Conservation (phyloP, 2,888 invertebrate species). For the Cabera pusaria region DNA sequence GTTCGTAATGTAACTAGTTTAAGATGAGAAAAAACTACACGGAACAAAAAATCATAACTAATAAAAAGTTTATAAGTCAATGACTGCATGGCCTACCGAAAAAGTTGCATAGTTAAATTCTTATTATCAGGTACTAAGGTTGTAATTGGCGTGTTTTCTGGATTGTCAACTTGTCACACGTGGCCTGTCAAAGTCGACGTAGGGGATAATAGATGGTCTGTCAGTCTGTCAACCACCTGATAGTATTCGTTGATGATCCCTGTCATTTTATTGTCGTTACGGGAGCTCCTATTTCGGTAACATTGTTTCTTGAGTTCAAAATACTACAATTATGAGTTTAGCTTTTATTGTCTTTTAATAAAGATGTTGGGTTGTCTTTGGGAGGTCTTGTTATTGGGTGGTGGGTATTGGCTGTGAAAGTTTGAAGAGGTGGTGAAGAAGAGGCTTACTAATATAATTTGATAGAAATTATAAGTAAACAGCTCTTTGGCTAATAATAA, state of each 20-base stretch:
- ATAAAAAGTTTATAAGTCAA: constrained; percentile 41
- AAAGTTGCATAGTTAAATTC: constrained; percentile 24
- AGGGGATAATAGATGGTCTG: constrained; percentile 66
- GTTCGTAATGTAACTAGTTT: constrained; percentile 21
- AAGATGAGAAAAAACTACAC: constrained; percentile 26
- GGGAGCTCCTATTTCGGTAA: constrained; percentile 16
- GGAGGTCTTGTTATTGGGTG: too few species aligned
- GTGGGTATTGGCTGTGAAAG: too few species aligned
- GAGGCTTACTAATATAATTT: too few species aligned
- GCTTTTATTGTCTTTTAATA: too few species aligned
- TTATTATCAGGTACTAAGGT: constrained; percentile 35
- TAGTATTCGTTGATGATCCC: constrained; percentile 42
- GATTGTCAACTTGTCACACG: constrained; percentile 44
- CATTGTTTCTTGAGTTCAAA: background rate
- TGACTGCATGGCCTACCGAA: constrained; percentile 39
- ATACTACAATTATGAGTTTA: too few species aligned
- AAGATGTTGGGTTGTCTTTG: too few species aligned
- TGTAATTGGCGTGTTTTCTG: constrained; percentile 21
- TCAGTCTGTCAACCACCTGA: constrained; percentile 45
- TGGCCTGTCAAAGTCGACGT: constrained; percentile 51
- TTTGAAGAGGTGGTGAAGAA: too few species aligned
- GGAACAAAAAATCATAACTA: constrained; percentile 30
- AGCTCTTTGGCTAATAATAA: too few species aligned
- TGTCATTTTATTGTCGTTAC: constrained; percentile 23
- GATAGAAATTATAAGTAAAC: too few species aligned